Evolutionary conservation across 2,797 vertebrate species (phyloP).

Genomic region (Zalophus californianus): DNA sequence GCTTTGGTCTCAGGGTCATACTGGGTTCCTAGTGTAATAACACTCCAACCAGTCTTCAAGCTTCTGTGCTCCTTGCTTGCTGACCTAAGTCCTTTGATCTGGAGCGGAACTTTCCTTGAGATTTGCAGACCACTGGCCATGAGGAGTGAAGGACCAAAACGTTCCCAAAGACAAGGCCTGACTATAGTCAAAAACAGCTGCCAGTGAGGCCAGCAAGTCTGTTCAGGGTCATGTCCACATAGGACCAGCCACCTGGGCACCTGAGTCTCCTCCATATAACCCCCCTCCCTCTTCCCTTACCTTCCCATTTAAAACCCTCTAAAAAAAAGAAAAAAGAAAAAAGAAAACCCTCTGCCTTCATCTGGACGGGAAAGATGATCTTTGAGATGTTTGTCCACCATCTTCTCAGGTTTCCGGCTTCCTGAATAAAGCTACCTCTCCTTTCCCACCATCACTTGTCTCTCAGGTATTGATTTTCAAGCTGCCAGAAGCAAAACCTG

Average conservation of each 20-base stretch:
- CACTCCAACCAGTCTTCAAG: neutral
- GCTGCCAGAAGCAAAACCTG: neutral
- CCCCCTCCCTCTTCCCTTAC: neutral
- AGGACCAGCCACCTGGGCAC: neutral
- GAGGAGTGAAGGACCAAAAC: neutral
- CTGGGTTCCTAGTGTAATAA: neutral
- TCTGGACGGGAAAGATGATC: neutral
- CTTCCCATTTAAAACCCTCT: neutral
- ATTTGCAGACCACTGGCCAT: neutral
- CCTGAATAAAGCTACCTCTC: neutral
- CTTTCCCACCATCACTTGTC: neutral
- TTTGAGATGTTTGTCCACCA: neutral
- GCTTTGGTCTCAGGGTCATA: neutral
- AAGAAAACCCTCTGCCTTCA: neutral
- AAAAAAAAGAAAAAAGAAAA: too few species aligned
- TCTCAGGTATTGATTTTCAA: neutral
- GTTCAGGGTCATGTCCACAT: neutral
- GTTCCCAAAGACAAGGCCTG: neutral
- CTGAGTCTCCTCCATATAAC: neutral
- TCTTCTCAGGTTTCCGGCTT: neutral
- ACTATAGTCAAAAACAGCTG: neutral
- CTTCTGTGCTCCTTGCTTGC: neutral
- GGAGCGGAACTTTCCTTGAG: neutral
- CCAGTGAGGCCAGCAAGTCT: neutral
- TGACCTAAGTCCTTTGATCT: neutral